Evolutionary conservation across 2,888 invertebrate species (phyloP), one percentile per base, ranked within the genome.

Genomic region (Synergus itoensis): DNA sequence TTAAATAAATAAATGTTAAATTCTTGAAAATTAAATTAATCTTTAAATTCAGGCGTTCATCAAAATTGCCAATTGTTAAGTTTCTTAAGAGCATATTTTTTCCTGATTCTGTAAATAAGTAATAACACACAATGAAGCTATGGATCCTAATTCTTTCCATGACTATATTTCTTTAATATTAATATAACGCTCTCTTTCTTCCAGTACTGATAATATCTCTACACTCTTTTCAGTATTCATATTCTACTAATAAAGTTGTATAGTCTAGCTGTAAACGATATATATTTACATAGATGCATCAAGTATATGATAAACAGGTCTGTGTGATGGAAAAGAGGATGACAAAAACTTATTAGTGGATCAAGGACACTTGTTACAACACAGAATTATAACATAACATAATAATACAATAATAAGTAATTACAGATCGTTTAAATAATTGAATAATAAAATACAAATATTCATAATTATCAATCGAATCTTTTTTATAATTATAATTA

Each of bases 321-420:
- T 21, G 18, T 79, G 53, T 73, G 16, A 45, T n/a, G 18, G 28
- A 67, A 78, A 43, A 16, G 48, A 48, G 48, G 43, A 73, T 62
- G 45, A 62, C 14, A 45, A 73, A 45, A 69, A 73, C 36, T 48
- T 40, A 40, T 62, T 75, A 78, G 57, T 78, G 43, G 69, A 69
- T 63, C 60, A 67, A 79, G 76, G 79, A 69, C 40, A 63, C 36
- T 45, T 62, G 28, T 64, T 63, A 36, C 64, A n/a, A 75, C 45
- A 11, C 21, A 18, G 18, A 73, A 53, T 53, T 28, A 5, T 28
- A 53, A 11, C 21, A 40, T 40, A 40, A 64, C 16, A 4, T 5
- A 36, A 36, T 36, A 36, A 36, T 36, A 36, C 0, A 36, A 16
- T 62, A 62, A 21, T 62, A 21, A 62, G 62, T 14, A 28, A 11